These are phyloP conservation scores for Osmoderma eremita DNA, from an alignment of 2,888 invertebrate species.

Conservation along the genomic window DNA sequence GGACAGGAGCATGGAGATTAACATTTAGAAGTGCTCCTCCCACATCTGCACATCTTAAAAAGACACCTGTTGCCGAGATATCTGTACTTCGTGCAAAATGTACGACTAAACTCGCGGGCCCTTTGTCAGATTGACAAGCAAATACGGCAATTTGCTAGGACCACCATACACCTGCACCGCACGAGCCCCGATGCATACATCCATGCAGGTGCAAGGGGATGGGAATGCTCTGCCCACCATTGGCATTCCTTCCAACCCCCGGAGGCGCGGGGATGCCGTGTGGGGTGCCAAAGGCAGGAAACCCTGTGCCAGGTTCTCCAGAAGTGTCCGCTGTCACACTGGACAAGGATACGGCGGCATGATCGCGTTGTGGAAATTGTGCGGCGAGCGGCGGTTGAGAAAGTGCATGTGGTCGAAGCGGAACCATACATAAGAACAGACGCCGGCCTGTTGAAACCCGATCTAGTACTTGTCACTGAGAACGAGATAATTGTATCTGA, in stretches of 20 bases:
- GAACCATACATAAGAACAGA: too few species aligned
- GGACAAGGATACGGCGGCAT: too few species aligned
- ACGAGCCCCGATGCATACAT: neutral
- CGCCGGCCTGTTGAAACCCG: too few species aligned
- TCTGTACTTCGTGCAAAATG: neutral
- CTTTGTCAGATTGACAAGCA: neutral
- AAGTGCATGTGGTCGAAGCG: too few species aligned
- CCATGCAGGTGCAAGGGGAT: neutral
- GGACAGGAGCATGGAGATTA: neutral
- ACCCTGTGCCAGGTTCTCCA: constrained; percentile 50
- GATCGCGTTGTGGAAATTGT: too few species aligned
- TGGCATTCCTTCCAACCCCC: constrained; percentile 49
- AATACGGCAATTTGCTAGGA: neutral
- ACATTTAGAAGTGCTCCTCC: neutral
- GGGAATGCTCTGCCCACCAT: constrained; percentile 48
- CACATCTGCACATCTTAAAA: neutral
- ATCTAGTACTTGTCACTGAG: too few species aligned
- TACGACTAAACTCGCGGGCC: neutral
- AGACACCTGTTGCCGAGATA: neutral
- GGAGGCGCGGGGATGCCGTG: constrained; percentile 44
- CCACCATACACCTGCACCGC: neutral
- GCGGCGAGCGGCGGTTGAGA: too few species aligned
- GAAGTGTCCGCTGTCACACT: too few species aligned
- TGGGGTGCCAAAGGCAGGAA: constrained; percentile 47
- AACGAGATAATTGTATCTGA: too few species aligned